Percentiles rank a stretch among this genome's conserved stretches.
phyloP scores from a whole-genome alignment of 1,140 invertebrate species.

The Drosophila pseudoobscura region DNA sequence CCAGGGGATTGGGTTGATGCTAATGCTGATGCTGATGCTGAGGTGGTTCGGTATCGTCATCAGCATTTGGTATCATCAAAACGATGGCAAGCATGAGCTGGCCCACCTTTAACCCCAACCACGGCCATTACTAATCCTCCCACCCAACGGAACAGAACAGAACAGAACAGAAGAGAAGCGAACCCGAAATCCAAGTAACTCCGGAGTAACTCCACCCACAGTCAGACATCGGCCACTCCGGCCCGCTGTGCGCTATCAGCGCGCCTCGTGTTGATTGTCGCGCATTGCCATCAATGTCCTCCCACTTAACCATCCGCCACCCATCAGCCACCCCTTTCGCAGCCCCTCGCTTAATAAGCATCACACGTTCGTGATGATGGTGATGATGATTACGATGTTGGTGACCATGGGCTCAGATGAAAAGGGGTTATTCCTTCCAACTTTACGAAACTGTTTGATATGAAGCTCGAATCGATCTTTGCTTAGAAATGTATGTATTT shows the following conservation, averaged over 20 bases:
- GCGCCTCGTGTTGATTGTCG: conserved; percentile 74
- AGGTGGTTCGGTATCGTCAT: conserved; percentile 31
- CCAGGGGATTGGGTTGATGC: conserved; percentile 7
- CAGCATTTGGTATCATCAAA: conserved; percentile 61
- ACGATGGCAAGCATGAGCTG: conserved; percentile 55
- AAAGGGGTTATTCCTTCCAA: neutral
- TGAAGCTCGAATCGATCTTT: too few species aligned
- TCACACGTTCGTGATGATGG: conserved; percentile 56
- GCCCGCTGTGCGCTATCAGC: conserved; percentile 63
- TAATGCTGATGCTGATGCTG: neutral
- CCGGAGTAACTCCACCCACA: conserved; percentile 2
- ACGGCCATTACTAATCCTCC: conserved; percentile 71
- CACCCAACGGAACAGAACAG: conserved; percentile 26
- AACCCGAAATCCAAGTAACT: conserved; percentile 28
- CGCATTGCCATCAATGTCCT: conserved; percentile 71
- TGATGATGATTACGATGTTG: conserved; percentile 26
- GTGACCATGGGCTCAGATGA: conserved; percentile 20
- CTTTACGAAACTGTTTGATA: neutral
- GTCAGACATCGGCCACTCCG: conserved; percentile 5
- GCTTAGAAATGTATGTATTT: too few species aligned
- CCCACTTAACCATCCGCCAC: conserved; percentile 1
- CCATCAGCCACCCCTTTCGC: conserved; percentile 11
- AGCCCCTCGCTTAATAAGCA: conserved; percentile 47
- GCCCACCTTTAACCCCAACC: conserved; percentile 60
- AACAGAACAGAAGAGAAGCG: neutral